Evolutionary conservation across 2,797 vertebrate species (phyloP).

Genomic region (Tarsius wallacei): DNA sequence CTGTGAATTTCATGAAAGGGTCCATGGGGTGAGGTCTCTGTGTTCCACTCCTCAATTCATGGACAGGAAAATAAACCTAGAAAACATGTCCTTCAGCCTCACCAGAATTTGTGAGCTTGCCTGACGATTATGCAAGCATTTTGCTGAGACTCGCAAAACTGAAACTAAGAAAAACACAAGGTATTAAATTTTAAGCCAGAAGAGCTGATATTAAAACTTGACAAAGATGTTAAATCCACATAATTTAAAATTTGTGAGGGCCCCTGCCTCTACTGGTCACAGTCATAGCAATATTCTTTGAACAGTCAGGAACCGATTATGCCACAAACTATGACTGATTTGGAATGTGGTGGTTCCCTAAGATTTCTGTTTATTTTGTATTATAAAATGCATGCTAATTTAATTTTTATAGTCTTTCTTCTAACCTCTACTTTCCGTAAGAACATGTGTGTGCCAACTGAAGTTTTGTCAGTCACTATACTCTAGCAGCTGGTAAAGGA

Average conservation of each 20-base stretch:
- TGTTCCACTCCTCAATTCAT: not conserved
- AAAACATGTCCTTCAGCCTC: not conserved
- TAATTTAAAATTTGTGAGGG: conserved; percentile 22
- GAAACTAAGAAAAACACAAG: conserved; percentile 22
- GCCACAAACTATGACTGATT: not conserved
- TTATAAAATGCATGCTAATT: conserved; percentile 12
- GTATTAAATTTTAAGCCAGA: conserved; percentile 55
- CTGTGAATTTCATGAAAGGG: not conserved
- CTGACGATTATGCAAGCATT: conserved; percentile 30
- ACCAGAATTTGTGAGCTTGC: conserved; percentile 25
- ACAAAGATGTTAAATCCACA: not conserved
- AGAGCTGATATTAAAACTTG: conserved; percentile 68
- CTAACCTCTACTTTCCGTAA: conserved; percentile 17
- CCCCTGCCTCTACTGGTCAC: not conserved
- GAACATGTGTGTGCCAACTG: not conserved
- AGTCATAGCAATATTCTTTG: not conserved
- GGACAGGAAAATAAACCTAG: not conserved
- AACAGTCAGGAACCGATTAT: not conserved
- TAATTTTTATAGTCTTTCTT: conserved; percentile 9
- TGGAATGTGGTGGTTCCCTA: conserved; percentile 44
- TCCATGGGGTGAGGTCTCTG: not conserved
- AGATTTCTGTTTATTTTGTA: conserved; percentile 37
- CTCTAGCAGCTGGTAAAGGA: conserved; percentile 29
- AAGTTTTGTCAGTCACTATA: conserved; percentile 34
- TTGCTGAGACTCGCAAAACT: conserved; percentile 73